Conservation (phyloP, 1,140 invertebrate species). For the Paraescarpia echinospica region DNA sequence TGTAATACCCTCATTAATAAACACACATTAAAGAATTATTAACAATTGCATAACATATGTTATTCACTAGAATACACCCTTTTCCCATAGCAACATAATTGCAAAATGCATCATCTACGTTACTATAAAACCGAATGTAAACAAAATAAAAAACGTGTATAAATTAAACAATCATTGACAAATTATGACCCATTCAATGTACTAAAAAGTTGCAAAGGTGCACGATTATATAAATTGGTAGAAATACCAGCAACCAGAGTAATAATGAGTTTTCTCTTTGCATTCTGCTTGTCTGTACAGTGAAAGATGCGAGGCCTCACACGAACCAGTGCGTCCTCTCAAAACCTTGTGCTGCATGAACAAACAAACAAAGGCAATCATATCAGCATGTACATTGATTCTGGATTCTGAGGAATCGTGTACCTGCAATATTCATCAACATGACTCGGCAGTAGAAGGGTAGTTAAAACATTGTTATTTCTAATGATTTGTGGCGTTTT, state of each 20-base stretch:
- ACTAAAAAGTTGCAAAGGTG: neutral
- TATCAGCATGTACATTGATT: neutral
- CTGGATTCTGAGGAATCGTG: too few relatives aligned
- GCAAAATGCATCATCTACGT: neutral
- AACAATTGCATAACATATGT: neutral
- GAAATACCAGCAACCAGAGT: neutral
- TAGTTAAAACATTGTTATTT: too few relatives aligned
- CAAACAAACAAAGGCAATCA: constrained; percentile 9
- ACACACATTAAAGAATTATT: neutral
- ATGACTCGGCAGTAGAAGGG: too few relatives aligned
- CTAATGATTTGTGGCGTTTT: too few relatives aligned
- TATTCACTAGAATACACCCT: neutral
- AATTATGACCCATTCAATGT: neutral
- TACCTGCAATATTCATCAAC: too few relatives aligned
- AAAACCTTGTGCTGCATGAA: constrained; percentile 44
- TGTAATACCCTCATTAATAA: neutral
- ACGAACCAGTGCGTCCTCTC: constrained; percentile 45
- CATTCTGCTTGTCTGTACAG: neutral
- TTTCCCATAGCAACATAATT: neutral
- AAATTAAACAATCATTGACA: neutral
- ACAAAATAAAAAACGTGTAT: neutral
- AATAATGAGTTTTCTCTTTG: neutral
- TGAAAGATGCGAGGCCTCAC: constrained; percentile 21
- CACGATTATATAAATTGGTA: neutral
- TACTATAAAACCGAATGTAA: neutral